phyloP scores from a whole-genome alignment of 2,113 vertebrate species.

The Phasianus colchicus region DNA sequence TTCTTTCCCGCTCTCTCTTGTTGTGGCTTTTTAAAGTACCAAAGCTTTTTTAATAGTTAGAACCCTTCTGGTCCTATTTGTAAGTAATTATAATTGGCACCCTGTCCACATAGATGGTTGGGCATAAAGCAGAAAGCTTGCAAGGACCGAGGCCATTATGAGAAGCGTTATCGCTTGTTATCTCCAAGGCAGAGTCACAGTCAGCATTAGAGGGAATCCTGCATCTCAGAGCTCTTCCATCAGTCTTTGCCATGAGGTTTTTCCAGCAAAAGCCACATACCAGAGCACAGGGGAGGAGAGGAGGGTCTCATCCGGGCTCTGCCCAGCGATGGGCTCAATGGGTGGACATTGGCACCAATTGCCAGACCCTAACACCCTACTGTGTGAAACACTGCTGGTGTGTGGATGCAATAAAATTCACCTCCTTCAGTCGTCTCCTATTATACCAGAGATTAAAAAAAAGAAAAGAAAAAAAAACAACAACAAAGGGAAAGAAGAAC shows the following conservation, averaged over 20 bases:
- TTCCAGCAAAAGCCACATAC: background rate
- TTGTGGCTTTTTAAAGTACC: constrained; percentile 18
- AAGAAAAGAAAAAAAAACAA: background rate
- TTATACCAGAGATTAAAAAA: background rate
- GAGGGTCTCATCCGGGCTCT: background rate
- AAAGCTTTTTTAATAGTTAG: constrained; percentile 44
- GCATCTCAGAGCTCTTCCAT: background rate
- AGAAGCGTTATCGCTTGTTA: too few species aligned
- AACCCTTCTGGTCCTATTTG: background rate
- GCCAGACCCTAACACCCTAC: background rate
- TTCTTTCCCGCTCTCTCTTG: constrained; percentile 7
- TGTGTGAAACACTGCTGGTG: background rate
- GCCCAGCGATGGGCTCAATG: accelerated
- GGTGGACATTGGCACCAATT: background rate
- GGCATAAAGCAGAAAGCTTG: too few species aligned
- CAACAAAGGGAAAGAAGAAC: background rate
- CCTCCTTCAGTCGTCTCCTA: background rate
- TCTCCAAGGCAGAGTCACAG: too few species aligned
- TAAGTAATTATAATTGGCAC: constrained; percentile 1
- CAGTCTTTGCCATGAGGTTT: accelerated
- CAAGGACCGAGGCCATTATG: too few species aligned
- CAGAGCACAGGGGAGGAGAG: background rate
- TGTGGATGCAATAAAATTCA: constrained; percentile 5
- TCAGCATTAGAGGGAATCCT: background rate
- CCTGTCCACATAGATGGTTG: background rate